Evolutionary conservation across 2,113 vertebrate genomes (phyloP).

Genomic region (Xenotilapia leptura): DNA sequence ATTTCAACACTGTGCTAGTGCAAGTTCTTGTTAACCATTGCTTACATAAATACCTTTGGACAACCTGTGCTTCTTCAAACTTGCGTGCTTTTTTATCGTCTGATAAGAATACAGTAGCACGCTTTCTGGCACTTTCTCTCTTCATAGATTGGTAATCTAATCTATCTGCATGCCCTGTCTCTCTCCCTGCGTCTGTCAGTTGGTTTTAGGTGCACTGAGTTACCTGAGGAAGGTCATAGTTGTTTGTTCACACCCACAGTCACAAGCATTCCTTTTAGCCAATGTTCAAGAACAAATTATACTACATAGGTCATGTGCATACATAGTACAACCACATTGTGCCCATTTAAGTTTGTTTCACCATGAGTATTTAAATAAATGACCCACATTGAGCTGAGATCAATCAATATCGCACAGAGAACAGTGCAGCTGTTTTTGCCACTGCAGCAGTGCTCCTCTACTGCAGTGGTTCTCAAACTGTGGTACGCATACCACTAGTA

Average conservation of each 20-base stretch:
- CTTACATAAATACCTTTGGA: neutral
- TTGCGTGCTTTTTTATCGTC: neutral
- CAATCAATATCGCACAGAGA: slow-evolving; percentile 22
- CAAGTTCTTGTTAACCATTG: neutral
- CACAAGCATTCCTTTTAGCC: neutral
- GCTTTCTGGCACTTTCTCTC: neutral
- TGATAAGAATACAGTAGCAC: neutral
- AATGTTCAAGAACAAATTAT: neutral
- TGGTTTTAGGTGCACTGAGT: neutral
- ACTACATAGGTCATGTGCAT: neutral
- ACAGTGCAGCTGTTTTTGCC: neutral
- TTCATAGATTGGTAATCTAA: neutral
- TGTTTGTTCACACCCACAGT: neutral
- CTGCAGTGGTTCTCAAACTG: neutral
- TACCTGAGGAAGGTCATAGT: neutral
- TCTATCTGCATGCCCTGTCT: neutral
- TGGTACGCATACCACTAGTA: neutral
- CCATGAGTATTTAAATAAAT: neutral
- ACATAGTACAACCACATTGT: neutral
- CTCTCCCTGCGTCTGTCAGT: neutral
- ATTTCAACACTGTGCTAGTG: neutral
- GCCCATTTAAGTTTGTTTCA: neutral
- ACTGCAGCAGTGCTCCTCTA: neutral
- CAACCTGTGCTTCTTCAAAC: neutral
- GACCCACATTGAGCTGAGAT: neutral